Percentiles rank a stretch among this genome's conserved stretches.
Evolutionary conservation across 2,113 vertebrate genomes (phyloP).

Genomic region (Perognathus longimembris): DNA sequence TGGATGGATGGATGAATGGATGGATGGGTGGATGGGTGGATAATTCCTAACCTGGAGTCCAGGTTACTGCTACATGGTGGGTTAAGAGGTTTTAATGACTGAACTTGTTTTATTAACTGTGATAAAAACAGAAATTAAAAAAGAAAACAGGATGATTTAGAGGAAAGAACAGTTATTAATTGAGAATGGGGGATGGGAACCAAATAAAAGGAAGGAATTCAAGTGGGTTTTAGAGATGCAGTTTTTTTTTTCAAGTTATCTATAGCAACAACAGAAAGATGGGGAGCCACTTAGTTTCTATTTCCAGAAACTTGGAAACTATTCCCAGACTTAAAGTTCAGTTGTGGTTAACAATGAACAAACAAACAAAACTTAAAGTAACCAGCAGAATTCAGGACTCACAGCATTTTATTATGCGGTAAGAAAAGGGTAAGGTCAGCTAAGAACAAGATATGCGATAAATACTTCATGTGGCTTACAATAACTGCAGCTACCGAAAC

Average conservation of each 20-base stretch:
- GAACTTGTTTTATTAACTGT: slow-evolving; percentile 20
- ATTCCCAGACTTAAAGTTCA: slow-evolving; percentile 67
- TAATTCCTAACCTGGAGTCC: too few relatives aligned
- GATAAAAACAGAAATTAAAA: slow-evolving; percentile 1
- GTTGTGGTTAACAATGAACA: slow-evolving; percentile 65
- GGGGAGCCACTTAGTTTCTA: slow-evolving; percentile 41
- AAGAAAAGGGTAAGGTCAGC: slow-evolving; percentile 44
- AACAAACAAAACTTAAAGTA: slow-evolving; percentile 67
- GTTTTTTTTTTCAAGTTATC: slow-evolving; percentile 41
- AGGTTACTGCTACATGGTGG: neutral
- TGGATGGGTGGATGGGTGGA: too few relatives aligned
- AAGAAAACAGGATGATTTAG: neutral
- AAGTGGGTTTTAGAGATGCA: neutral
- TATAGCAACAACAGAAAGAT: slow-evolving; percentile 33
- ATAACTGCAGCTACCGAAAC: neutral
- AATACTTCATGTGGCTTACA: neutral
- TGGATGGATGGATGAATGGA: too few relatives aligned
- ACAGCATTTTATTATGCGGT: slow-evolving; percentile 46
- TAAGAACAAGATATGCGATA: neutral
- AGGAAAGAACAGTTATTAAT: neutral
- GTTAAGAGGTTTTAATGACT: slow-evolving; percentile 33
- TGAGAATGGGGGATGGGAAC: neutral
- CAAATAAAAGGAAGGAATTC: neutral
- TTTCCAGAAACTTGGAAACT: slow-evolving; percentile 73
- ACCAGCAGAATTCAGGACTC: slow-evolving; percentile 29